These are phyloP conservation scores for Drepana falcataria DNA, from an alignment of 2,888 invertebrate genomes.

Conservation along the genomic window DNA sequence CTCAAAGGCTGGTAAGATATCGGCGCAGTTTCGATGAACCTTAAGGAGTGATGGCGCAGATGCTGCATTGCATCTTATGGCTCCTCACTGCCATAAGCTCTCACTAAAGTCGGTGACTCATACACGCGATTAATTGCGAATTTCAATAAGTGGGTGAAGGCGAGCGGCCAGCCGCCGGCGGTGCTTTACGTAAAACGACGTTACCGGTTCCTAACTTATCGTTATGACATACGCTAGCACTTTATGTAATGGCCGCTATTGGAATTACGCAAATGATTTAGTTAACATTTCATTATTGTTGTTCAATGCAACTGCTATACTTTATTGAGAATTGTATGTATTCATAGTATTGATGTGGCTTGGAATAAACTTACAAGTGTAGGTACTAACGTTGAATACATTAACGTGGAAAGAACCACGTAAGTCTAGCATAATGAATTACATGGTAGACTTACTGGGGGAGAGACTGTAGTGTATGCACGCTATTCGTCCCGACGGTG, in stretches of 20 bases:
- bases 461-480: background rate
- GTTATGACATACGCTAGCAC: background rate
- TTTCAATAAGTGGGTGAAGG: constrained; percentile 59
- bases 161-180: constrained; percentile 24
- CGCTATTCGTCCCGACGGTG: background rate
- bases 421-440: background rate
- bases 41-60: too few relatives aligned
- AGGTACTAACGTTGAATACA: too few relatives aligned
- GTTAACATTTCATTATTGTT: background rate
- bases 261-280: background rate
- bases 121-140: constrained; percentile 22
- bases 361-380: too few relatives aligned
- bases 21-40: too few relatives aligned
- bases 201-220: constrained; percentile 9
- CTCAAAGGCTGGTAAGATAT: too few relatives aligned
- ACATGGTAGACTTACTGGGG: background rate
- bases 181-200: constrained; percentile 19
- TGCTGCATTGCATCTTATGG: too few relatives aligned
- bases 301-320: too few relatives aligned
- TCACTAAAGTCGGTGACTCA: constrained; percentile 22
- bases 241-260: background rate
- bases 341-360: too few relatives aligned
- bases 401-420: too few relatives aligned
- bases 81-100: background rate
- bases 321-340: too few relatives aligned